Percentiles rank a stretch among this genome's conserved stretches.
Evolutionary conservation across 2,888 invertebrate species (phyloP).

Genomic region (Aphodius sticticus): DNA sequence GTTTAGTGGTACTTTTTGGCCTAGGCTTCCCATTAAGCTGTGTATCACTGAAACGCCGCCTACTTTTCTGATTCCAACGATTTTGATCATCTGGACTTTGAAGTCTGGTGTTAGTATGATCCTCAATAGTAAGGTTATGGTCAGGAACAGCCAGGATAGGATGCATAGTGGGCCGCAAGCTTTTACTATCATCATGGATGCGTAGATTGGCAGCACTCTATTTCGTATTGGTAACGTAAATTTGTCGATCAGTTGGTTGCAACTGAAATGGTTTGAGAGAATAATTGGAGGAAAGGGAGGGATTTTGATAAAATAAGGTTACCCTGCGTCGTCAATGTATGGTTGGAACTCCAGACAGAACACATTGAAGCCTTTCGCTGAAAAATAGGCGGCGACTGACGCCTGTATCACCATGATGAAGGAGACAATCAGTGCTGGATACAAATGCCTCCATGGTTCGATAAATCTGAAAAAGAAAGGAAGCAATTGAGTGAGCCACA

Average conservation of each 20-base stretch:
- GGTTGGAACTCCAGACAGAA: conserved; percentile 49
- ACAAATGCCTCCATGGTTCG: conserved; percentile 49
- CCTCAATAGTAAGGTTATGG: conserved; percentile 45
- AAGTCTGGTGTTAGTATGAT: conserved; percentile 40
- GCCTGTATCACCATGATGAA: conserved; percentile 25
- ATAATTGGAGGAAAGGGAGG: conserved; percentile 8
- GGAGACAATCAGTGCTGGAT: conserved; percentile 41
- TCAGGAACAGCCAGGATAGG: conserved; percentile 46
- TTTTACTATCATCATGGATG: conserved; percentile 34
- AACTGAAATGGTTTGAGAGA: conserved; percentile 43
- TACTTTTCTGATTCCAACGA: conserved; percentile 11
- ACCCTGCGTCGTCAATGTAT: conserved; percentile 45
- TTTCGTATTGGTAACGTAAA: conserved; percentile 47
- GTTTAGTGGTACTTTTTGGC: conserved; percentile 8
- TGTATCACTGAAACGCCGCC: neutral
- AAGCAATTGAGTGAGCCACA: too few species aligned
- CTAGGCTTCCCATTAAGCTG: neutral
- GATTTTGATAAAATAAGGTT: conserved; percentile 33
- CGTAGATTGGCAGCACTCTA: conserved; percentile 34
- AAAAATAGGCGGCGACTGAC: neutral
- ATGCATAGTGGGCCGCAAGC: conserved; percentile 36
- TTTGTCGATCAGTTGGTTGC: conserved; percentile 45
- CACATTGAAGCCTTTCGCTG: conserved; percentile 40
- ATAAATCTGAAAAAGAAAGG: conserved; percentile 43
- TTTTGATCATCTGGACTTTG: conserved; percentile 29